Conservation (phyloP, 2,888 invertebrate species). For the Ametastegia equiseti region DNA sequence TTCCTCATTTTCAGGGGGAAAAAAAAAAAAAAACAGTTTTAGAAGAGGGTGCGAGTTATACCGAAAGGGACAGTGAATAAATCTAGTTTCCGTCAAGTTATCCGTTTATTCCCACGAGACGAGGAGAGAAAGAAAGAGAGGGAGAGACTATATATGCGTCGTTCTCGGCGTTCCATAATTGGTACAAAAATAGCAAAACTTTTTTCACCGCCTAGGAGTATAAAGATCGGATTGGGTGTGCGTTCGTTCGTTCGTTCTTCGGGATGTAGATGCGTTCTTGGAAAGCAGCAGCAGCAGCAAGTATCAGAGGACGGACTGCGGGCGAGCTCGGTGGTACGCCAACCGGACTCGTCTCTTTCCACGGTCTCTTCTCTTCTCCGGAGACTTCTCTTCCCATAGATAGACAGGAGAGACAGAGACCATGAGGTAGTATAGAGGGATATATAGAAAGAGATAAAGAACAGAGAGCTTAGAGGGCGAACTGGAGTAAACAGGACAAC, state of each 20-base stretch:
- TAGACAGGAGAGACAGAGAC: conserved; percentile 43
- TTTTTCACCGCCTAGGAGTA: conserved; percentile 52
- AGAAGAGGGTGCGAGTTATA: no score
- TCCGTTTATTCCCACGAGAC: conserved; percentile 30
- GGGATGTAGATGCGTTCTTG: conserved; percentile 67
- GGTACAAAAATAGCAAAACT: conserved; percentile 59
- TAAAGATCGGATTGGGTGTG: conserved; percentile 67
- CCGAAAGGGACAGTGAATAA: neutral
- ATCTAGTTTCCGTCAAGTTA: conserved; percentile 28
- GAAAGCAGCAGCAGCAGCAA: conserved; percentile 52
- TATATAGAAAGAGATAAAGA: conserved; percentile 19
- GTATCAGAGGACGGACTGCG: neutral
- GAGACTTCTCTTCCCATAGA: conserved; percentile 17
- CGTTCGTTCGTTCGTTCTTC: conserved; percentile 65
- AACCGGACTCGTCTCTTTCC: no score
- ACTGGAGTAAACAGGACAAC: conserved; percentile 65
- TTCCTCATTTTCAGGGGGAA: no score
- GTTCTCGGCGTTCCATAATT: conserved; percentile 53
- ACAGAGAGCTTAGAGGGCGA: conserved; percentile 47
- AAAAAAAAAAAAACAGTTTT: neutral
- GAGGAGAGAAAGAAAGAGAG: neutral
- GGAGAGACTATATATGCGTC: neutral
- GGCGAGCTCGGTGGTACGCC: no score
- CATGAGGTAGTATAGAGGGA: conserved; percentile 42
- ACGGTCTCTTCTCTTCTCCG: no score